Evolutionary conservation across 2,113 vertebrate species (phyloP).

Genomic region (Callaeas wilsoni): DNA sequence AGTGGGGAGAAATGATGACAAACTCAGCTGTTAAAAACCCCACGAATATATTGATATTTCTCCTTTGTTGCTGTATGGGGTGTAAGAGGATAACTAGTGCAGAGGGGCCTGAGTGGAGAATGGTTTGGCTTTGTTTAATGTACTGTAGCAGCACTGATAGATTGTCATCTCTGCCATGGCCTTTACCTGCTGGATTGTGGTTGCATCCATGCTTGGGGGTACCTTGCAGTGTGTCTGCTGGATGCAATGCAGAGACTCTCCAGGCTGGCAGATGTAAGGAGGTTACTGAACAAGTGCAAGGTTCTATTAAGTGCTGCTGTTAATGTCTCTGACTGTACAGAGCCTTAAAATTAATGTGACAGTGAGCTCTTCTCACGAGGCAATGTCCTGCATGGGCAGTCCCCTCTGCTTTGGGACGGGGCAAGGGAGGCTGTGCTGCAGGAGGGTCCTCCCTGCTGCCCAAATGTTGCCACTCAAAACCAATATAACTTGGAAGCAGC

Average conservation of each 20-base stretch:
- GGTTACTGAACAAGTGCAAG: accelerated
- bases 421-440: not conserved
- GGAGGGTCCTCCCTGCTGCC: not conserved
- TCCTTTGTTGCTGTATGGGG: not conserved
- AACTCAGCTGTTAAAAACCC: not conserved
- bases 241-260: not conserved
- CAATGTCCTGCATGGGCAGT: accelerated
- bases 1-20: not conserved
- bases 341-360: not conserved
- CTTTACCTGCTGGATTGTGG: not conserved
- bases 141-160: not conserved
- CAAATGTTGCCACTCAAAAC: not conserved
- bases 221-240: not conserved
- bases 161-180: not conserved
- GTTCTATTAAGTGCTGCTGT: not conserved
- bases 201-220: no score
- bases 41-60: not conserved
- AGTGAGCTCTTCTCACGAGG: accelerated
- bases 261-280: not conserved
- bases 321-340: not conserved
- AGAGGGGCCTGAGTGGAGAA: not conserved
- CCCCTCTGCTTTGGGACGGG: not conserved
- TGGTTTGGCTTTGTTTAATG: not conserved
- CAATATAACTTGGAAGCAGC: not conserved
- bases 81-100: not conserved